Percentiles rank a stretch among this genome's conserved stretches.
Evolutionary conservation across 2,113 vertebrate genomes (phyloP).

Genomic region (Mus spicilegus): DNA sequence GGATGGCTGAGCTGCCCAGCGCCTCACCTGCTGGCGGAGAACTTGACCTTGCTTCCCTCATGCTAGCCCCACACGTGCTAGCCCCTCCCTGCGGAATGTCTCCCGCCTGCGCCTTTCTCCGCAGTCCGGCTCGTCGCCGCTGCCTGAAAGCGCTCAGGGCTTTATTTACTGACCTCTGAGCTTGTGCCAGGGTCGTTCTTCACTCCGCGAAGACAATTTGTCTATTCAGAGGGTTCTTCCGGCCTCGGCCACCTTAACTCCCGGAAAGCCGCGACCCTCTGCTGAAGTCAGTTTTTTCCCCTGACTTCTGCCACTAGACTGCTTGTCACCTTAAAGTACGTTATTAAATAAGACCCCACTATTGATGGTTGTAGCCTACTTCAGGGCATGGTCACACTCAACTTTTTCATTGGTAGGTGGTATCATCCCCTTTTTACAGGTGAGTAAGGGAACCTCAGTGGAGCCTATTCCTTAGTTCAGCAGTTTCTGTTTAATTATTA

Average conservation of each 20-base stretch:
- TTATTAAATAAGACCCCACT: neutral
- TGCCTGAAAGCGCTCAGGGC: neutral
- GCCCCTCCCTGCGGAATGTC: conserved; percentile 66
- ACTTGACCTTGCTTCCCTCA: neutral
- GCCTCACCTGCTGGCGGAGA: neutral
- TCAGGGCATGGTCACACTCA: neutral
- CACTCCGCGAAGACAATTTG: neutral
- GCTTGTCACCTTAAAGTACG: neutral
- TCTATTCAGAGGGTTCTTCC: neutral
- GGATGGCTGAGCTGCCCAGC: neutral
- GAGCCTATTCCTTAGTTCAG: neutral
- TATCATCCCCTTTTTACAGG: neutral
- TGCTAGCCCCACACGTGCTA: conserved; percentile 39
- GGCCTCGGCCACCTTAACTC: neutral
- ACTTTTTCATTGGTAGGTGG: neutral
- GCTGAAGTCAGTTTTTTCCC: neutral
- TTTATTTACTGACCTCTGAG: conserved; percentile 42
- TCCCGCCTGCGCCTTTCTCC: neutral
- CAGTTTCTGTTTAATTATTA: conserved; percentile 8
- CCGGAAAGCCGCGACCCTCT: neutral
- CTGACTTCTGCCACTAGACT: neutral
- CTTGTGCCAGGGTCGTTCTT: neutral
- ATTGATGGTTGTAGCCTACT: neutral
- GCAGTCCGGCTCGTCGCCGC: neutral
- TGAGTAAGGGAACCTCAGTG: neutral